A percentile compares a stretch with the other conserved stretches of the same genome.
Evolutionary conservation across 2,797 vertebrate species (phyloP).

Genomic region (Melanotaenia trifasciata): DNA sequence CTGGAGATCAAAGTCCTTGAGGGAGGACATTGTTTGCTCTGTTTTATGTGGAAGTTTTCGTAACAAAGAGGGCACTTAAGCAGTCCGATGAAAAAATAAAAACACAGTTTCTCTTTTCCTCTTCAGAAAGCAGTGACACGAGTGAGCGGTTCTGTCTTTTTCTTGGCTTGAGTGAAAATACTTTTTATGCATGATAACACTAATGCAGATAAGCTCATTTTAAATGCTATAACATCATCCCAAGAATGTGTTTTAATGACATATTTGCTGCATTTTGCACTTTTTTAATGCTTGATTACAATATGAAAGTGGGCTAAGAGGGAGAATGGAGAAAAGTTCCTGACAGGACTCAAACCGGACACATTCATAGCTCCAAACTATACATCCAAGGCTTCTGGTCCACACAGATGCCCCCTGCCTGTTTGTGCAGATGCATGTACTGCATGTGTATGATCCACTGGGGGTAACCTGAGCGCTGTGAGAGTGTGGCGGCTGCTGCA

Average conservation of each 20-base stretch:
- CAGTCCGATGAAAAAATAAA: constrained; percentile 21
- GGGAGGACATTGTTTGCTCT: constrained; percentile 49
- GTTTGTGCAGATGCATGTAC: constrained; percentile 46
- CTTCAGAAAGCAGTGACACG: constrained; percentile 1
- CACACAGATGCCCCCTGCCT: constrained; percentile 18
- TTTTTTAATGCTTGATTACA: neutral
- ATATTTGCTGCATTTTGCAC: neutral
- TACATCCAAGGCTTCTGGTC: neutral
- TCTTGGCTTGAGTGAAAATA: constrained; percentile 43
- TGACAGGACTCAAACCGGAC: constrained; percentile 6
- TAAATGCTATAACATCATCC: neutral
- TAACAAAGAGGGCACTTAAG: constrained; percentile 15
- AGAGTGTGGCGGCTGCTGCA: constrained; percentile 75
- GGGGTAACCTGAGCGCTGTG: constrained; percentile 81
- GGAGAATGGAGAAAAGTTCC: neutral
- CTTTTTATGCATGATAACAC: constrained; percentile 8
- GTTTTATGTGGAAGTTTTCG: constrained; percentile 60
- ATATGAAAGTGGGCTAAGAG: neutral
- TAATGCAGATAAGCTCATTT: neutral
- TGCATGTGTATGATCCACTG: constrained; percentile 58
- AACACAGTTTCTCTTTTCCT: constrained; percentile 12
- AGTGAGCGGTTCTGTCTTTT: neutral
- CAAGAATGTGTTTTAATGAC: neutral
- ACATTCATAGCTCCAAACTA: neutral
- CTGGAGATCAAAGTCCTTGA: constrained; percentile 68